These are phyloP conservation scores for Vannuccia rotundouncinata DNA, from an alignment of 2,888 invertebrate genomes.

Conservation along the genomic window DNA sequence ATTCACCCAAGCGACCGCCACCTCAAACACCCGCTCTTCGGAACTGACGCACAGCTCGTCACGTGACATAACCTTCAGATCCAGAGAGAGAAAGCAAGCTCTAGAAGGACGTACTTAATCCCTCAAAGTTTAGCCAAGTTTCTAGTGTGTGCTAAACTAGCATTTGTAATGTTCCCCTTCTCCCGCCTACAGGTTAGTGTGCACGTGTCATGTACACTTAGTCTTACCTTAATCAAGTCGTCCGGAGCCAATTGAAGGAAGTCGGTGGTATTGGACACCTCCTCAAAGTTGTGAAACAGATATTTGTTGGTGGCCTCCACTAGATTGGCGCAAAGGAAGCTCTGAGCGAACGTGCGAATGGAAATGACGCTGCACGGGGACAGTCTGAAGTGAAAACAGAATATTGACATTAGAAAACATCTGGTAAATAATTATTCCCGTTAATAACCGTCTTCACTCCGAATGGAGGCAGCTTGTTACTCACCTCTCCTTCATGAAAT, in stretches of 20 bases:
- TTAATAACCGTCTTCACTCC: too few relatives aligned
- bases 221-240: constrained; percentile 30
- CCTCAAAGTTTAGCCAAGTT: too few relatives aligned
- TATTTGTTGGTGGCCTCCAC: constrained; percentile 68
- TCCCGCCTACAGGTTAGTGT: too few relatives aligned
- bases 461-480: too few relatives aligned
- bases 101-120: too few relatives aligned
- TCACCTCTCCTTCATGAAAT: constrained; percentile 70
- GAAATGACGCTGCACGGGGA: constrained; percentile 74
- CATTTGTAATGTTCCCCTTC: too few relatives aligned
- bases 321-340: constrained; percentile 66
- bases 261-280: constrained; percentile 25
- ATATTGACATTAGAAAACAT: too few relatives aligned
- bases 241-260: constrained; percentile 36
- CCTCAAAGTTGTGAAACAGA: constrained; percentile 28
- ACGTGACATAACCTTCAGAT: constrained; percentile 16
- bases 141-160: too few relatives aligned
- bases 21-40: constrained; percentile 66
- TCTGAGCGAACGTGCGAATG: constrained; percentile 72
- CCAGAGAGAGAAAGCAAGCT: too few relatives aligned
- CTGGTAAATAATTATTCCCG: too few relatives aligned
- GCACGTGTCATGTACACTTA: background rate
- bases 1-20: constrained; percentile 73
- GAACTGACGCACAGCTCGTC: constrained; percentile 38
- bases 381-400: constrained; percentile 56